Conservation (phyloP, 2,797 vertebrate genomes). For the Alca torda region DNA sequence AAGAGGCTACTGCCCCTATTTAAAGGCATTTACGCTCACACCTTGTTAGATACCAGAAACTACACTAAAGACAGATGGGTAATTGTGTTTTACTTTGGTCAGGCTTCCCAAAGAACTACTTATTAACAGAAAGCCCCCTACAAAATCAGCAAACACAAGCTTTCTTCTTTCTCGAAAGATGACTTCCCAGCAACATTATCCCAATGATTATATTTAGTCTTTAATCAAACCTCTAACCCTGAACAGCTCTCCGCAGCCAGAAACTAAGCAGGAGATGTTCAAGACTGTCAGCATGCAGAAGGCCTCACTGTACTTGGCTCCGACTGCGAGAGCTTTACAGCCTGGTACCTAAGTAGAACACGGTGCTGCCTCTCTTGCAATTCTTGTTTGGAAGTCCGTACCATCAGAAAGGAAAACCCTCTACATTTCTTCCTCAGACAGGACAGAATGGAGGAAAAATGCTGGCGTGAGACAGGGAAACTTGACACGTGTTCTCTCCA, state of each 20-base stretch:
- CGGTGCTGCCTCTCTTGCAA: not conserved
- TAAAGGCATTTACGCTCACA: not conserved
- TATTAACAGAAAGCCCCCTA: not conserved
- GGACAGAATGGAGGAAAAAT: not conserved
- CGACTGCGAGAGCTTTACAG: not conserved
- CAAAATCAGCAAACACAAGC: not conserved
- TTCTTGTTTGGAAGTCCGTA: not conserved
- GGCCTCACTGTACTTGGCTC: not conserved
- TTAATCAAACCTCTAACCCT: not conserved
- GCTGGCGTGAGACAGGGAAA: not conserved
- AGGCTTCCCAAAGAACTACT: not conserved
- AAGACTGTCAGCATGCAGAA: not conserved
- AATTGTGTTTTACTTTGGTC: not conserved
- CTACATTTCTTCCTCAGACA: not conserved
- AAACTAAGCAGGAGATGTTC: not conserved
- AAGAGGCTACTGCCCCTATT: not conserved
- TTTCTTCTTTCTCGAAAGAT: not conserved
- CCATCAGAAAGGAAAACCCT: not conserved
- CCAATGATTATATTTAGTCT: not conserved
- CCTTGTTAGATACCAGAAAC: not conserved
- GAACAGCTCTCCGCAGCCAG: not conserved
- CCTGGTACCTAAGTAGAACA: not conserved
- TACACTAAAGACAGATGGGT: not conserved
- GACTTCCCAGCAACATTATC: not conserved
- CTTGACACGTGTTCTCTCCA: not conserved